phyloP scores from a whole-genome alignment of 1,140 invertebrate genomes.

The Temnothorax longispinosus region DNA sequence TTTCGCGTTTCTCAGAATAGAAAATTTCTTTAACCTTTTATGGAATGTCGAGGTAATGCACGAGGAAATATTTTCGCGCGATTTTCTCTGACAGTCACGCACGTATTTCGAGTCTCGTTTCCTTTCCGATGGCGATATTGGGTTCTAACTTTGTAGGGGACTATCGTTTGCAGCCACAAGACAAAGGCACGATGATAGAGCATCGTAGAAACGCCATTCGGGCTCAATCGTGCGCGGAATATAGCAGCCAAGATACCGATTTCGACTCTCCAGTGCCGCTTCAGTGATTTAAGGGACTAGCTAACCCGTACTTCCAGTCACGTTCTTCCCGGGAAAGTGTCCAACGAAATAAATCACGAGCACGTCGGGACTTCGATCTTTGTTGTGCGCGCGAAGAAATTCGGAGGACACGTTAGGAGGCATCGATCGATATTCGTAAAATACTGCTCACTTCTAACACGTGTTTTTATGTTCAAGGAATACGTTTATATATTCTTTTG shows the following conservation, averaged over 20 bases:
- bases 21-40: slow-evolving; percentile 23
- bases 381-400: slow-evolving; percentile 50
- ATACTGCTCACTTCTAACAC: not conserved
- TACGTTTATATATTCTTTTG: not conserved
- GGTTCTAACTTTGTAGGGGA: slow-evolving; percentile 64
- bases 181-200: slow-evolving; percentile 75
- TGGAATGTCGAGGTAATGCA: slow-evolving; percentile 7
- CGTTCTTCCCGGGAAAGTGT: slow-evolving; percentile 69
- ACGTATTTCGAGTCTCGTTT: slow-evolving; percentile 58
- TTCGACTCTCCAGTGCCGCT: slow-evolving; percentile 70
- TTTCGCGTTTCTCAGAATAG: not conserved
- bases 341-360: slow-evolving; percentile 67
- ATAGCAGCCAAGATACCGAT: slow-evolving; percentile 61
- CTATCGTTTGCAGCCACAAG: slow-evolving; percentile 75
- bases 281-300: slow-evolving; percentile 79
- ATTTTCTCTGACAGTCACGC: slow-evolving; percentile 36
- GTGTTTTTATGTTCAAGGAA: not conserved
- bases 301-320: slow-evolving; percentile 77
- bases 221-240: slow-evolving; percentile 76
- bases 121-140: slow-evolving; percentile 21
- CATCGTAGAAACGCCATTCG: slow-evolving; percentile 74
- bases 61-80: slow-evolving; percentile 42
- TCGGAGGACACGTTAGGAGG: not conserved
- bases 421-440: not conserved
- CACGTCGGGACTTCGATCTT: slow-evolving; percentile 67